These are phyloP conservation scores for Epinotia bilunana DNA, from an alignment of 2,888 invertebrate species.

Conservation along the genomic window DNA sequence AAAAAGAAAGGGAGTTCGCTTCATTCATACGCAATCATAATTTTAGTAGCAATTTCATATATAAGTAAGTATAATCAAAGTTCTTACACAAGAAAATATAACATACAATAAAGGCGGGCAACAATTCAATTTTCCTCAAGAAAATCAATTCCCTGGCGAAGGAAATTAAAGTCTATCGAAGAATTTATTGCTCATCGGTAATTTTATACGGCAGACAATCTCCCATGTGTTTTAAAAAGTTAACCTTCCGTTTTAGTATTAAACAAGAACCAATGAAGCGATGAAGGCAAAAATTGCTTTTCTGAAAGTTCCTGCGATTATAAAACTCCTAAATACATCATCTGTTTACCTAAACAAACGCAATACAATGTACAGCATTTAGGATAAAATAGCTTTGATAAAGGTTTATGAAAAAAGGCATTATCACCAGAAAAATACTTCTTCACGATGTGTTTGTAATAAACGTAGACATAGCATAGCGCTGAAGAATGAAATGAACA, in stretches of 20 bases:
- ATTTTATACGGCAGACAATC: slow-evolving; percentile 26
- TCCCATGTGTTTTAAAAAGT: slow-evolving; percentile 28
- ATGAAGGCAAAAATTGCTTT: neutral
- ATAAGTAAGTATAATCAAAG: neutral
- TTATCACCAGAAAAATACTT: neutral
- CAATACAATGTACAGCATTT: too few relatives aligned
- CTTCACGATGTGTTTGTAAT: neutral
- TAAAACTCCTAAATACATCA: neutral
- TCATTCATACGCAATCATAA: neutral
- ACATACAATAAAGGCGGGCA: slow-evolving; percentile 17
- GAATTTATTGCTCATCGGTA: slow-evolving; percentile 31
- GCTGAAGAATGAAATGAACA: neutral
- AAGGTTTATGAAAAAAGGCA: too few relatives aligned
- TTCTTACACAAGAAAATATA: slow-evolving; percentile 8
- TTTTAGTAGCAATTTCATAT: neutral
- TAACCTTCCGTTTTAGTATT: neutral
- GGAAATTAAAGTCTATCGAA: slow-evolving; percentile 32
- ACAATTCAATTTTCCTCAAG: slow-evolving; percentile 22
- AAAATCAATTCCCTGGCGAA: slow-evolving; percentile 38
- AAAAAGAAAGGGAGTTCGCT: neutral
- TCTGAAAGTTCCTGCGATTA: neutral
- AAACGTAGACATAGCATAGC: neutral
- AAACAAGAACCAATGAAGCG: neutral
- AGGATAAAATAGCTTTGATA: too few relatives aligned
- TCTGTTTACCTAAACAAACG: too few relatives aligned